These are phyloP conservation scores for Harmothoe impar DNA, from an alignment of 2,888 invertebrate species.

Conservation along the genomic window DNA sequence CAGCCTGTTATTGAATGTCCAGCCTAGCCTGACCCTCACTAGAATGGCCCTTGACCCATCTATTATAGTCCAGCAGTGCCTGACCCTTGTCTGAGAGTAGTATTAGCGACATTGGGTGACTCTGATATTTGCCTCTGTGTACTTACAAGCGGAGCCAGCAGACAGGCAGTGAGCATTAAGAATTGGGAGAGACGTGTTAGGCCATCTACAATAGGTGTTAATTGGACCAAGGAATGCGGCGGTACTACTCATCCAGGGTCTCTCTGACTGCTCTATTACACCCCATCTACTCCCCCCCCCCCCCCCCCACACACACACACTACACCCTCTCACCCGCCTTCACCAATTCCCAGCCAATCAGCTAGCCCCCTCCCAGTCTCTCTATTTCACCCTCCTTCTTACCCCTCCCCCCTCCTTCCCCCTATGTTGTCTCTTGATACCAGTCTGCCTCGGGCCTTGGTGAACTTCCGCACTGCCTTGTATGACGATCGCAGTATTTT, in stretches of 20 bases:
- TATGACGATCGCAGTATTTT: not conserved
- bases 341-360: not conserved
- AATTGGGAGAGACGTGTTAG: not conserved
- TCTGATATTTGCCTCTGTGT: no score
- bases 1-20: no score
- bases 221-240: constrained; percentile 7
- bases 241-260: not conserved
- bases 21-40: no score
- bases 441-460: not conserved
- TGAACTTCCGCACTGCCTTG: not conserved
- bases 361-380: not conserved
- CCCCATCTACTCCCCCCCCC: not conserved
- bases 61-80: no score
- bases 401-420: not conserved
- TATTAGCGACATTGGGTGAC: no score
- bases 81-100: no score
- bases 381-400: not conserved
- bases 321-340: no score
- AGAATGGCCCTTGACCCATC: no score
- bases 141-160: not conserved
- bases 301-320: no score
- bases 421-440: not conserved
- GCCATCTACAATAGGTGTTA: not conserved
- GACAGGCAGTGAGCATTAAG: not conserved
- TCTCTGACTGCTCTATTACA: not conserved